Conservation (phyloP, 2,113 vertebrate species). For the Scalopus aquaticus region DNA sequence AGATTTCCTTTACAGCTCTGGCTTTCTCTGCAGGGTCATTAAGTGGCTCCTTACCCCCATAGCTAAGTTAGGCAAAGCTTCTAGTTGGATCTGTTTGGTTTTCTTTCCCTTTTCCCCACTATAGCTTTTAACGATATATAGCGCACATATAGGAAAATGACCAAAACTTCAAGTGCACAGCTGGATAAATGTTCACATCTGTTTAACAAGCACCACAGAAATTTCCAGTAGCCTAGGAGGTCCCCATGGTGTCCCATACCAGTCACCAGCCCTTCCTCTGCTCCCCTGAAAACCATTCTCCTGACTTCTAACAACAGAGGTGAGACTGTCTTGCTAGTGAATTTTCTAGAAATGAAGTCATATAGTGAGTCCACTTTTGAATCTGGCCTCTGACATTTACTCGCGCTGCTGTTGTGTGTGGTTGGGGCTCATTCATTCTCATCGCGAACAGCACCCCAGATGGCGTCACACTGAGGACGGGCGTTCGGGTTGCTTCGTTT, state of each 20-base stretch:
- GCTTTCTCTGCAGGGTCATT: background rate
- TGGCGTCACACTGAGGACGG: accelerated
- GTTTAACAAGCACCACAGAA: background rate
- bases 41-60: background rate
- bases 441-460: background rate
- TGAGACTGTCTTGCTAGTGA: background rate
- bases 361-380: background rate
- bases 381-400: accelerated
- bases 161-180: background rate
- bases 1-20: background rate
- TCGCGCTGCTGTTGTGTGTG: accelerated
- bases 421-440: background rate
- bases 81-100: background rate
- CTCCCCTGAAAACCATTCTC: background rate
- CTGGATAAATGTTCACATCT: background rate
- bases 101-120: background rate
- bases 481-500: background rate
- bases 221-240: background rate
- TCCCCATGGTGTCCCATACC: background rate
- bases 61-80: background rate
- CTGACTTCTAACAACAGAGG: background rate
- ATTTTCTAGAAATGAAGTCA: background rate
- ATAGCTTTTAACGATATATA: background rate
- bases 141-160: background rate
- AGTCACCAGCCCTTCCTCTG: background rate